Evolutionary conservation across 2,888 invertebrate species (phyloP).

Genomic region (Branchipolynoe longqiensis): DNA sequence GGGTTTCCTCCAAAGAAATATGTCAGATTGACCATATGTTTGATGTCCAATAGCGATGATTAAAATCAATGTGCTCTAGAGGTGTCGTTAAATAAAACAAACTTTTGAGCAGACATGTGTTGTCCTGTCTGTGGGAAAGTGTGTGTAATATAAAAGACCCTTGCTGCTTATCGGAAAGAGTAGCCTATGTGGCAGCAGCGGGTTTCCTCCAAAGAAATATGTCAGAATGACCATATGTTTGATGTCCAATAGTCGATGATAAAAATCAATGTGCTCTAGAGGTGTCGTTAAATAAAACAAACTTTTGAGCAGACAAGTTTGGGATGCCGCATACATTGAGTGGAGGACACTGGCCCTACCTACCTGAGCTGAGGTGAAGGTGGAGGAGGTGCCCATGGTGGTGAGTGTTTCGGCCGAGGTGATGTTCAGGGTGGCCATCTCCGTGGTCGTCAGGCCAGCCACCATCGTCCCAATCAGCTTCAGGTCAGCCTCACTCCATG

Average conservation of each 20-base stretch:
- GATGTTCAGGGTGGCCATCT: constrained; percentile 65
- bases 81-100: no score
- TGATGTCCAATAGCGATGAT: no score
- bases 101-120: no score
- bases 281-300: no score
- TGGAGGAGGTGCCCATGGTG: constrained; percentile 64
- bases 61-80: no score
- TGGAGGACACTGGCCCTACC: neutral
- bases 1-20: no score
- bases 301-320: neutral
- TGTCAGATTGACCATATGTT: no score
- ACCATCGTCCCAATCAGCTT: constrained; percentile 68
- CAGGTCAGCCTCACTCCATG: constrained; percentile 58
- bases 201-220: neutral
- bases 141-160: neutral
- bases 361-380: constrained; percentile 27
- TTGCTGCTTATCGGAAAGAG: no score
- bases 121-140: neutral
- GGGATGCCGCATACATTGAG: neutral
- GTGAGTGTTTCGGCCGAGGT: constrained; percentile 66
- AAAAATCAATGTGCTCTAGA: no score
- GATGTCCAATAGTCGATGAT: no score
- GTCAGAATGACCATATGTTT: neutral
- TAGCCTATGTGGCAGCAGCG: neutral
- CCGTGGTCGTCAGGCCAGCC: constrained; percentile 65